Base-by-base conservation (phyloP, 2,888 invertebrate species). In the Azorinus chamasolen region DNA sequence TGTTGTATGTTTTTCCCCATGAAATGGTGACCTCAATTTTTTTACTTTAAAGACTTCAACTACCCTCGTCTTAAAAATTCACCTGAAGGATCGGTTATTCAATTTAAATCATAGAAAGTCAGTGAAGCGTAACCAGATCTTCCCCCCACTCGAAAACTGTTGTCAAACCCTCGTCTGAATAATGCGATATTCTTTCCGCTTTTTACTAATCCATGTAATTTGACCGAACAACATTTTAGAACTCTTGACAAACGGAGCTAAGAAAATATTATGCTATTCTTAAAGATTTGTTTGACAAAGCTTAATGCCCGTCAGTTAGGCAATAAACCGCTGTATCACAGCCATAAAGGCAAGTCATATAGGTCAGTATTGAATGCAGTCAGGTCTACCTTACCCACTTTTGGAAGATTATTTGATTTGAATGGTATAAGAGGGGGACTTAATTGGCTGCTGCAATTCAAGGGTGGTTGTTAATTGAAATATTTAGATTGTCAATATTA, bases 251-350 rank as follows among this genome's bases (percentile, higher is more conserved):
- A 50, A 50, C 24, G 24, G 12, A 20, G 50, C 50, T 22, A 50
- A 50, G 50, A 50, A 50, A 50, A 50, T 50, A 50, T 50, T 50
- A 50, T 50, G 50, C 18, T 50, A 50, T 50, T 50, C 20, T 50
- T 22, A 50, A n/a, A 50, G 18, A 50, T 50, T 50, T 50, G 22
- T 50, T 50, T 50, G 50, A 50, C 24, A 22, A 50, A 50, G 50
- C 24, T 24, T 24, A n/a, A 50, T 20, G 32, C 32, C 32, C 32
- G 32, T 10, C 32, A 32, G 32, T 32, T 10, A 6, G 32, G 32
- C 32, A 10, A 4, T 32, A 4, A 10, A 32, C 32, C 4, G 32
- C 10, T 32, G 32, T 32, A 32, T 32, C 32, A 10, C 10, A 32
- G 10, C 10, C 32, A 10, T 32, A 32, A 32, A 32, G 32, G 4